Conservation (phyloP, 2,888 invertebrate species). For the Papilio elwesi region DNA sequence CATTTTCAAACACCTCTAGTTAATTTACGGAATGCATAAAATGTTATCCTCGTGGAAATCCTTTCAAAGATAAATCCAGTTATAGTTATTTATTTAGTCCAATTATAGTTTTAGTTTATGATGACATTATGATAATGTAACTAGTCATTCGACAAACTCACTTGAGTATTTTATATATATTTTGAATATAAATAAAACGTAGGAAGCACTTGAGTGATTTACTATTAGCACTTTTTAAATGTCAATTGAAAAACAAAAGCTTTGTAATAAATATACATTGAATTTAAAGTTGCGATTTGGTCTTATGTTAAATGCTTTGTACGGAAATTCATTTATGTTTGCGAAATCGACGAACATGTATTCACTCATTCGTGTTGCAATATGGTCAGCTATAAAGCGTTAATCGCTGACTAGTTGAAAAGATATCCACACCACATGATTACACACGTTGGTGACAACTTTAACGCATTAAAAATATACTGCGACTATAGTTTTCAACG, state of each 20-base stretch:
- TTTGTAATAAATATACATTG: too few species aligned
- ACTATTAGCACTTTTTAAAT: too few species aligned
- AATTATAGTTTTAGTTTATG: too few species aligned
- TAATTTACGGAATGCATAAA: slow-evolving; percentile 10
- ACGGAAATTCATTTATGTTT: background rate
- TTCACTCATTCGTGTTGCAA: slow-evolving; percentile 4
- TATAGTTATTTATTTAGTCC: background rate
- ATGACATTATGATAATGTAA: too few species aligned
- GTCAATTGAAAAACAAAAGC: too few species aligned
- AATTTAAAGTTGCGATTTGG: background rate
- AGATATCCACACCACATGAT: background rate
- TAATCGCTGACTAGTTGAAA: slow-evolving; percentile 9
- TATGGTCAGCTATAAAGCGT: slow-evolving; percentile 7
- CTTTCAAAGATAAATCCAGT: background rate
- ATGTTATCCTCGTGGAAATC: background rate
- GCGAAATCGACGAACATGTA: background rate
- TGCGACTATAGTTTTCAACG: too few species aligned
- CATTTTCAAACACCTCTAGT: slow-evolving; percentile 18
- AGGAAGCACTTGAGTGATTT: too few species aligned
- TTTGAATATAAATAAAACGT: too few species aligned
- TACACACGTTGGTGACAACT: too few species aligned
- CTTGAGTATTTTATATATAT: too few species aligned
- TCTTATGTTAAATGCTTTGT: background rate
- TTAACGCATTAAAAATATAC: too few species aligned
- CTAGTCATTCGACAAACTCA: too few species aligned